A percentile compares a stretch with the other conserved stretches of the same genome.
phyloP scores from a whole-genome alignment of 2,888 invertebrate genomes.

The Xestia c-nigrum region DNA sequence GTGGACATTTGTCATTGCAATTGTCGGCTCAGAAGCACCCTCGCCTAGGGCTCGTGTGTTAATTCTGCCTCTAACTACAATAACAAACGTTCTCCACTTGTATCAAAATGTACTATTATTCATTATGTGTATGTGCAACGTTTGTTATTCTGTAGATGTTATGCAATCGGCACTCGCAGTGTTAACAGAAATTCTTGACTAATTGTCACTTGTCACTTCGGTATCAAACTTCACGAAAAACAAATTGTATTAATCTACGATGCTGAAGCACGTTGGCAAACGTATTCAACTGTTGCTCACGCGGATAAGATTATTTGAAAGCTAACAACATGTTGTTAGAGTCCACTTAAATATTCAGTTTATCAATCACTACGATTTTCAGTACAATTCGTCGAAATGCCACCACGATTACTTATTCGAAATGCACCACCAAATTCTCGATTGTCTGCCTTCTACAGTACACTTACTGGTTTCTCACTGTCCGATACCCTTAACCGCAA shows the following conservation, averaged over 20 bases:
- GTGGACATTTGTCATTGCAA: too few species aligned
- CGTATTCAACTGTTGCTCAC: constrained; percentile 14
- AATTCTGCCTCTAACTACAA: too few species aligned
- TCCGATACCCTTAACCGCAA: constrained; percentile 57
- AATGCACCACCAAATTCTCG: constrained; percentile 36
- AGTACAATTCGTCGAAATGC: constrained; percentile 26
- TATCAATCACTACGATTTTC: constrained; percentile 43
- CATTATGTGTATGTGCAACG: background rate
- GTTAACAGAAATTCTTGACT: constrained; percentile 46
- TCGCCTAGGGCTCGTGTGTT: too few species aligned
- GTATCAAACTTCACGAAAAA: constrained; percentile 53
- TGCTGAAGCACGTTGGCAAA: constrained; percentile 15
- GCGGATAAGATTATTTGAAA: constrained; percentile 43
- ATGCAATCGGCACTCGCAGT: constrained; percentile 4
- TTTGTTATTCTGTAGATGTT: background rate
- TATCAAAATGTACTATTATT: background rate
- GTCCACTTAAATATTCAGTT: constrained; percentile 29
- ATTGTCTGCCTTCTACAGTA: constrained; percentile 21
- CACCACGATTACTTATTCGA: constrained; percentile 28
- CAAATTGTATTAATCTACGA: constrained; percentile 36
- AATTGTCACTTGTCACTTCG: constrained; percentile 59
- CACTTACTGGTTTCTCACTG: constrained; percentile 30
- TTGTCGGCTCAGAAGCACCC: too few species aligned
- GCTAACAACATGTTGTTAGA: constrained; percentile 17
- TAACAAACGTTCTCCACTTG: too few species aligned